These are phyloP conservation scores for Cirrhinus molitorella DNA, from an alignment of 2,797 vertebrate species.

Conservation along the genomic window DNA sequence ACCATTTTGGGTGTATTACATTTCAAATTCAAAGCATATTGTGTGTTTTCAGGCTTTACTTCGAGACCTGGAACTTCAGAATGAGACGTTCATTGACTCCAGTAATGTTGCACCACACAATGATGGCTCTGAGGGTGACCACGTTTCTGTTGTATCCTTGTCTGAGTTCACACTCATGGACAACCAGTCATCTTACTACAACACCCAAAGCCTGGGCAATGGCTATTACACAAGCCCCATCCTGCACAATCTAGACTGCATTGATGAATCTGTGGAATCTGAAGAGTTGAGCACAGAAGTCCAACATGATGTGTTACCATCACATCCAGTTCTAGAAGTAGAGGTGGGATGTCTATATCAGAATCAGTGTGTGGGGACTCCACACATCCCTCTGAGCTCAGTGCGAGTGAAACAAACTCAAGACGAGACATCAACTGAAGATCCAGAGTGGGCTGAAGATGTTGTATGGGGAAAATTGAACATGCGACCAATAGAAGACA, in stretches of 20 bases:
- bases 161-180: slow-evolving; percentile 7
- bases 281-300: slow-evolving; percentile 28
- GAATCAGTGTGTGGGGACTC: neutral
- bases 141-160: slow-evolving; percentile 53
- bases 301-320: neutral
- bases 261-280: slow-evolving; percentile 33
- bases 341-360: neutral
- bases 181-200: neutral
- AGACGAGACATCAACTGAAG: neutral
- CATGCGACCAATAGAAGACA: neutral
- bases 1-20: neutral
- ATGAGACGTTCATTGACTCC: neutral
- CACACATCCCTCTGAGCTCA: slow-evolving; percentile 56
- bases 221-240: slow-evolving; percentile 43
- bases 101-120: neutral
- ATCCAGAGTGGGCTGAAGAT: neutral
- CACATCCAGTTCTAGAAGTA: neutral
- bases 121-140: slow-evolving; percentile 42
- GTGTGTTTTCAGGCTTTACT: slow-evolving; percentile 57
- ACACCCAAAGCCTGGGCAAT: slow-evolving; percentile 16
- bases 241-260: slow-evolving; percentile 6
- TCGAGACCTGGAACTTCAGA: slow-evolving; percentile 52
- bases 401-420: slow-evolving; percentile 54
- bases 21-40: neutral
- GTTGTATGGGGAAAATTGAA: neutral